Conservation (phyloP, 1,140 invertebrate species). For the Penaeus indicus region DNA sequence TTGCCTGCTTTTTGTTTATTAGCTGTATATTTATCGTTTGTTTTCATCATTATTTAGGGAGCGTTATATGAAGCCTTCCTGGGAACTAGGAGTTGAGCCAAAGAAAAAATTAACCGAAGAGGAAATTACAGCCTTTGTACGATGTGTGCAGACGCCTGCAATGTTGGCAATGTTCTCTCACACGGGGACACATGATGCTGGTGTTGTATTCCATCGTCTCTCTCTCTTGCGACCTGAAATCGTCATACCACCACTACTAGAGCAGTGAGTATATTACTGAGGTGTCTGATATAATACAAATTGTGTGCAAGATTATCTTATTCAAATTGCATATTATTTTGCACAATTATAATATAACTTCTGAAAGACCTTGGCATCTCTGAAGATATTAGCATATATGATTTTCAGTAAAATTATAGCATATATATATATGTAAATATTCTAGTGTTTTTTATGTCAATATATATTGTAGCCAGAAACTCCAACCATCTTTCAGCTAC, state of each 20-base stretch:
- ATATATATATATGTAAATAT: neutral
- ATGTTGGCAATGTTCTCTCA: slow-evolving; percentile 85
- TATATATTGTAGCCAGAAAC: slow-evolving; percentile 67
- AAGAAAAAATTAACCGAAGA: slow-evolving; percentile 81
- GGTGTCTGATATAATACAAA: neutral
- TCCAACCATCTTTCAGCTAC: no score
- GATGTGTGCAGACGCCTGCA: slow-evolving; percentile 78
- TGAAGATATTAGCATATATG: no score
- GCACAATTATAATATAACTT: no score
- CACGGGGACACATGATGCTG: slow-evolving; percentile 76
- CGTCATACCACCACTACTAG: slow-evolving; percentile 86
- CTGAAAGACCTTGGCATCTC: no score
- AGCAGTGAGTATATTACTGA: slow-evolving; percentile 74
- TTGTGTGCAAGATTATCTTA: no score
- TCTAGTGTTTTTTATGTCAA: slow-evolving; percentile 44
- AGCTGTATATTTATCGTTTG: neutral
- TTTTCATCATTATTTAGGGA: slow-evolving; percentile 73
- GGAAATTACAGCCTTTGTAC: slow-evolving; percentile 88
- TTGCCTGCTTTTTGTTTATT: slow-evolving; percentile 20
- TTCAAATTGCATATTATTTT: no score
- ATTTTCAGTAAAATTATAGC: no score
- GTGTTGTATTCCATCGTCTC: slow-evolving; percentile 80
- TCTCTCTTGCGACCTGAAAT: slow-evolving; percentile 84
- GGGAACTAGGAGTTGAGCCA: slow-evolving; percentile 80
- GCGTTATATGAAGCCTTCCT: slow-evolving; percentile 76